These are phyloP conservation scores for Psilanteris sp. DNA, from an alignment of 1,140 invertebrate species.

Conservation along the genomic window DNA sequence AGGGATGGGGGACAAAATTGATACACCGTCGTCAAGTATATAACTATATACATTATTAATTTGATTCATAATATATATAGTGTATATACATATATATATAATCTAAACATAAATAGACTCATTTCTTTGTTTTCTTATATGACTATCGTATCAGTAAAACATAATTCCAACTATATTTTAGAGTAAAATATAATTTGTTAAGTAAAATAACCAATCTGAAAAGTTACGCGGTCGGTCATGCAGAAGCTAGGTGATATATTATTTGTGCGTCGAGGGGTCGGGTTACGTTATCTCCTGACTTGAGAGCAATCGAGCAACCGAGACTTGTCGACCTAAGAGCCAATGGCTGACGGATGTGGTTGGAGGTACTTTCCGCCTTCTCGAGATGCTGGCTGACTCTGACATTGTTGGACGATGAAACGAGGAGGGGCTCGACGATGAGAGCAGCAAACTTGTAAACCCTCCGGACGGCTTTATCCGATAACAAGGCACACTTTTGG, in stretches of 20 bases:
- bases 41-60: too few relatives aligned
- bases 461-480: slow-evolving; percentile 29
- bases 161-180: too few relatives aligned
- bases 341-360: slow-evolving; percentile 62
- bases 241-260: slow-evolving; percentile 54
- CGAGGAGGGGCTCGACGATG: slow-evolving; percentile 20
- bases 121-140: too few relatives aligned
- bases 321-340: slow-evolving; percentile 55
- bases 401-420: slow-evolving; percentile 36
- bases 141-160: too few relatives aligned
- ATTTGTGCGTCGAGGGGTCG: slow-evolving; percentile 52
- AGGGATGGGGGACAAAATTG: too few relatives aligned
- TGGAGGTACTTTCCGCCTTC: slow-evolving; percentile 51
- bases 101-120: too few relatives aligned
- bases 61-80: too few relatives aligned
- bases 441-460: slow-evolving; percentile 34
- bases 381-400: slow-evolving; percentile 43
- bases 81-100: too few relatives aligned
- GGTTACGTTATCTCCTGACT: slow-evolving; percentile 46
- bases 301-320: slow-evolving; percentile 41
- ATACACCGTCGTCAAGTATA: too few relatives aligned
- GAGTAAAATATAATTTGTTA: too few relatives aligned
- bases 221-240: slow-evolving; percentile 19
- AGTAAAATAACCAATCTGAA: slow-evolving; percentile 6
- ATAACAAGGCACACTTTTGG: slow-evolving; percentile 39